Conservation (phyloP, 2,113 vertebrate species). For the Seriola quinqueradiata region DNA sequence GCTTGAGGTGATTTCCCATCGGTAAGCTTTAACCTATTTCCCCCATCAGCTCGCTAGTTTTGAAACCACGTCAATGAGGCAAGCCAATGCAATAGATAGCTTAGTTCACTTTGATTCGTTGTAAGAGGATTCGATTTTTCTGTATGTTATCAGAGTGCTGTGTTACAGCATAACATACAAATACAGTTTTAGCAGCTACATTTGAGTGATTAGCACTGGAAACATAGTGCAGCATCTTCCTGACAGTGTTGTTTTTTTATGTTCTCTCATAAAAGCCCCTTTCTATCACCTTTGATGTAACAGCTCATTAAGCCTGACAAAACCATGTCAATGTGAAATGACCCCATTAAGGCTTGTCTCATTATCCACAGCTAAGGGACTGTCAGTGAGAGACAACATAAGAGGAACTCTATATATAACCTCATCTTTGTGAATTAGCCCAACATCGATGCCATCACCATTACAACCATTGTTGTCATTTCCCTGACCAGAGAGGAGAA, state of each 20-base stretch:
- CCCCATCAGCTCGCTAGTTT: slow-evolving; percentile 43
- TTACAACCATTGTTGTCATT: slow-evolving; percentile 71
- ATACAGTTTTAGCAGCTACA: slow-evolving; percentile 25
- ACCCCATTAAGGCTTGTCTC: slow-evolving; percentile 75
- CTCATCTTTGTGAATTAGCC: slow-evolving; percentile 74
- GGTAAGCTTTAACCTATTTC: slow-evolving; percentile 45
- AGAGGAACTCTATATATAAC: slow-evolving; percentile 73
- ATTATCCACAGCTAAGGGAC: slow-evolving; percentile 74
- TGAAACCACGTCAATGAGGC: slow-evolving; percentile 68
- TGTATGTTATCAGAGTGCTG: not conserved
- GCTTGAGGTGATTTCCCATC: slow-evolving; percentile 63
- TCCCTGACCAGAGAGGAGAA: slow-evolving; percentile 43
- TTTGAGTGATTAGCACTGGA: slow-evolving; percentile 26
- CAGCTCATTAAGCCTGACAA: slow-evolving; percentile 76
- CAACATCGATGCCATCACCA: slow-evolving; percentile 44
- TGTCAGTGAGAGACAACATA: slow-evolving; percentile 72
- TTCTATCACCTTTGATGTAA: slow-evolving; percentile 73
- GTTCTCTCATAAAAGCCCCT: slow-evolving; percentile 56
- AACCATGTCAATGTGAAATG: slow-evolving; percentile 73
- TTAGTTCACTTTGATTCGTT: slow-evolving; percentile 30
- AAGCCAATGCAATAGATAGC: slow-evolving; percentile 26
- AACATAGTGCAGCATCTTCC: slow-evolving; percentile 8
- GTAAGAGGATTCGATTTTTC: slow-evolving; percentile 31
- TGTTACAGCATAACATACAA: not conserved
- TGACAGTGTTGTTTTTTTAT: slow-evolving; percentile 37